Conservation (phyloP, 2,113 vertebrate species). For the Toxotes jaculatrix region DNA sequence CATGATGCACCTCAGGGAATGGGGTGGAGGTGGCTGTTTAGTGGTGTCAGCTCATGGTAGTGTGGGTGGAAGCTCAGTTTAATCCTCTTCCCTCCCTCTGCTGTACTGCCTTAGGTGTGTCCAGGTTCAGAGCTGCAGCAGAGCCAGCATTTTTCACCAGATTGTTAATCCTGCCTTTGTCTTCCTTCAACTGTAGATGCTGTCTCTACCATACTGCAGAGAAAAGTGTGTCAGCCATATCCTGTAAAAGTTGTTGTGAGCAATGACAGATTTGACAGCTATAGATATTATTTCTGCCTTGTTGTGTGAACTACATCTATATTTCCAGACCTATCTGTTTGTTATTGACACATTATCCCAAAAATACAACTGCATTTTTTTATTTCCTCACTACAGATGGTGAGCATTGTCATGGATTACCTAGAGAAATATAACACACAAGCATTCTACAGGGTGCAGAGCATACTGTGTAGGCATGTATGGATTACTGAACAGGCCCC, state of each 20-base stretch:
- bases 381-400: too few relatives aligned
- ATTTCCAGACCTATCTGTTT: too few relatives aligned
- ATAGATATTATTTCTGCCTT: too few relatives aligned
- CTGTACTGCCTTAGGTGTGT: background rate
- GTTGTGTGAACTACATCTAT: too few relatives aligned
- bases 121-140: conserved; percentile 35
- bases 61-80: conserved; percentile 30
- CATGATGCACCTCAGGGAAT: background rate
- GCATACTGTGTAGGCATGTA: background rate
- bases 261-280: background rate
- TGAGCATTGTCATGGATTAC: background rate
- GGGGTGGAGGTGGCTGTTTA: conserved; percentile 1
- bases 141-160: conserved; percentile 26
- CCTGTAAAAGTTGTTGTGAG: background rate
- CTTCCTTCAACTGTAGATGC: background rate
- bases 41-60: conserved; percentile 30
- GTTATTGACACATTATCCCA: too few relatives aligned
- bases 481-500: background rate
- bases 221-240: background rate
- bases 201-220: background rate
- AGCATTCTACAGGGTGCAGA: background rate
- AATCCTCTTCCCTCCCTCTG: conserved; percentile 39
- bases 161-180: background rate
- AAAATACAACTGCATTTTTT: too few relatives aligned
- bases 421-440: too few relatives aligned